A percentile compares a stretch with the other conserved stretches of the same genome.
phyloP scores from a whole-genome alignment of 2,113 vertebrate species.

The Sciurus niger region DNA sequence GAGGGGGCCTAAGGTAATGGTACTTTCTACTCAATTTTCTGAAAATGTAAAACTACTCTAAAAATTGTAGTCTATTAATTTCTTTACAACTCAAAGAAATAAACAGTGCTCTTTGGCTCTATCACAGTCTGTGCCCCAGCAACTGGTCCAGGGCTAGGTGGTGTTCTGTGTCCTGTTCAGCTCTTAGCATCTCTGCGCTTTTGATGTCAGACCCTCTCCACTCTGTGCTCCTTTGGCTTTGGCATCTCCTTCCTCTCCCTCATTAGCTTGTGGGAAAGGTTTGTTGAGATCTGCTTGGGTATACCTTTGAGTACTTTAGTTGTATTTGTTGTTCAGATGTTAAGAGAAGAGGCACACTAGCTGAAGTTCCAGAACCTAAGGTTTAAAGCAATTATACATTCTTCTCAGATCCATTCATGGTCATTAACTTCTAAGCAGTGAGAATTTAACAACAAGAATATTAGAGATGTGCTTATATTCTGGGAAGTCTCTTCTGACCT shows the following conservation, averaged over 20 bases:
- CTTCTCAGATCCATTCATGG: background rate
- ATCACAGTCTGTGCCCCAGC: background rate
- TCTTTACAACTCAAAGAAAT: background rate
- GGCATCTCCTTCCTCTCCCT: background rate
- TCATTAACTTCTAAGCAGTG: background rate
- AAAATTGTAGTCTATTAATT: background rate
- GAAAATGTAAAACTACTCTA: background rate
- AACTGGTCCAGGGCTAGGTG: background rate
- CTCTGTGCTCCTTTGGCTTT: background rate
- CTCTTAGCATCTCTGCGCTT: no score
- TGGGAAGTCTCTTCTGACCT: background rate
- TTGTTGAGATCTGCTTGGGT: background rate
- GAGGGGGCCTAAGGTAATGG: background rate
- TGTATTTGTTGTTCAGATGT: background rate
- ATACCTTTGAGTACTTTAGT: background rate
- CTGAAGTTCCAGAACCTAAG: background rate
- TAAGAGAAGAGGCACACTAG: background rate
- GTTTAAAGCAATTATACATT: background rate
- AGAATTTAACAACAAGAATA: background rate
- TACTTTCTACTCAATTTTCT: background rate
- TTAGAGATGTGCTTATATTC: background rate
- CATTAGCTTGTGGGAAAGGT: background rate
- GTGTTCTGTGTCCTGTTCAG: background rate
- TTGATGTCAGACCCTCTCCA: rapidly evolving
- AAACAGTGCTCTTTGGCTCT: background rate